Percentiles rank a stretch among this genome's conserved stretches.
Conservation (phyloP, 2,113 vertebrate genomes). For the Felis catus region F.catus_Fca126_mat1.0 CM031417.1:30067001-30067500, state of each 20-base stretch:
- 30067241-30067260: slow-evolving; percentile 7
- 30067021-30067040: not conserved
- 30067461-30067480: too few species aligned
- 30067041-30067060: slow-evolving; percentile 26
- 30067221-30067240: slow-evolving; percentile 1
- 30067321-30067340: not conserved
- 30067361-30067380: too few species aligned
- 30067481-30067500: too few species aligned
- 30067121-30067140: not conserved
- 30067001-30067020: not conserved
- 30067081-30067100: slow-evolving; percentile 51
- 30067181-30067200: slow-evolving; percentile 9
- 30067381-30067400: too few species aligned
- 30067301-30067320: not conserved
- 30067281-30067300: slow-evolving; percentile 4
- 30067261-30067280: not conserved
- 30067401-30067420: too few species aligned
- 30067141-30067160: not conserved
- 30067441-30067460: too few species aligned
- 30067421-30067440: too few species aligned
- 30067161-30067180: slow-evolving; percentile 2
- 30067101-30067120: not conserved
- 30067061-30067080: slow-evolving; percentile 23
- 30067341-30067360: too few species aligned
- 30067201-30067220: not conserved